Conservation (phyloP, 2,113 vertebrate species). For the Sylvietta virens region DNA sequence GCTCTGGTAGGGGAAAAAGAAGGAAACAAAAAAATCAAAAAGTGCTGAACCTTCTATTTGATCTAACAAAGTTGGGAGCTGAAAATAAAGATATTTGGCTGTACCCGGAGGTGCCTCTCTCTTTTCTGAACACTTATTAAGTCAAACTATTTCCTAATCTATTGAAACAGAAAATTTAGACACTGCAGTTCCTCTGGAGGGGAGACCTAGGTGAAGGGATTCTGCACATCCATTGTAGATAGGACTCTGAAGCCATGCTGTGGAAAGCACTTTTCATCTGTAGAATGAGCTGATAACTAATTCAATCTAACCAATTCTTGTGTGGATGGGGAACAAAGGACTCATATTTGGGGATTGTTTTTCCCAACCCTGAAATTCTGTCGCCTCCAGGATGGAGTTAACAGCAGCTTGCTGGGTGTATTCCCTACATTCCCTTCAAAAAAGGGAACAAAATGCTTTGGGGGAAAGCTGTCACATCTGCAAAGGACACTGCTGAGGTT, state of each 20-base stretch:
- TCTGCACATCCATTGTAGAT: neutral
- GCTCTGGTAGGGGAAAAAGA: neutral
- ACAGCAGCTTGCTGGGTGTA: neutral
- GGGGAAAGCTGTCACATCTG: neutral
- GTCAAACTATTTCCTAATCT: neutral
- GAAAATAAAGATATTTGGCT: neutral
- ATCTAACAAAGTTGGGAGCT: neutral
- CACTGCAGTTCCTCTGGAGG: neutral
- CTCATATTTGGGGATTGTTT: neutral
- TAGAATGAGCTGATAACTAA: neutral
- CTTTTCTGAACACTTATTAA: neutral
- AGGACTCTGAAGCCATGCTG: neutral
- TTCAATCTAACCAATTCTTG: neutral
- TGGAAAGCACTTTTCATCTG: neutral
- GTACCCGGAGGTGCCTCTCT: neutral
- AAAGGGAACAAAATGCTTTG: neutral
- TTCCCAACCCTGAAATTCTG: neutral
- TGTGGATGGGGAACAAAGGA: neutral
- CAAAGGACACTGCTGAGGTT: neutral
- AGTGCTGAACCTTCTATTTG: neutral
- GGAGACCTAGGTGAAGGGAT: neutral
- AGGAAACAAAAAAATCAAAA: neutral
- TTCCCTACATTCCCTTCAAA: neutral
- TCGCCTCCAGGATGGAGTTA: neutral
- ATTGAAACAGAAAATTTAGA: neutral